Conservation (phyloP, 2,113 vertebrate genomes). For the Ceuthmochares aereus region DNA sequence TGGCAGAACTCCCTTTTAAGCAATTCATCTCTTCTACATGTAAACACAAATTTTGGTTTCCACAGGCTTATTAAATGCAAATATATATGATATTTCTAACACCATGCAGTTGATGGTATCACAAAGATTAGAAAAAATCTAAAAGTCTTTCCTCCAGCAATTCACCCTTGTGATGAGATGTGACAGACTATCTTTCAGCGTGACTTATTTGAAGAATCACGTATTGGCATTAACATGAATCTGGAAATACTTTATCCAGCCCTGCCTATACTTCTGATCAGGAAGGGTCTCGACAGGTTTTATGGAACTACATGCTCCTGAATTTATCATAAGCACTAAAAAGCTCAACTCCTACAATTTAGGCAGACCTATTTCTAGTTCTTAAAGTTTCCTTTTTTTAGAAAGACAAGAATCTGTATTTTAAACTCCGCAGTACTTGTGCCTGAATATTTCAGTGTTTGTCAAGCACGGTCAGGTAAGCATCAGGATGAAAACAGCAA, state of each 20-base stretch:
- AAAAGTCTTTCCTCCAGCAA: constrained; percentile 24
- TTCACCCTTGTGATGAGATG: neutral
- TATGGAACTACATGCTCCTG: neutral
- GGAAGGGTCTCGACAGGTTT: constrained; percentile 9
- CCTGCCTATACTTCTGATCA: neutral
- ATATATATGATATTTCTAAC: neutral
- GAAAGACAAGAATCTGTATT: neutral
- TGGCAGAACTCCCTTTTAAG: neutral
- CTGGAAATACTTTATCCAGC: neutral
- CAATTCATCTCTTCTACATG: neutral
- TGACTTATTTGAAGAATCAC: constrained; percentile 8
- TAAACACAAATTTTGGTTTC: constrained; percentile 23
- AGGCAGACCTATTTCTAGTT: neutral
- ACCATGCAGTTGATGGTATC: neutral
- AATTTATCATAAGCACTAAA: constrained; percentile 9
- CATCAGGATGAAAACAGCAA: neutral
- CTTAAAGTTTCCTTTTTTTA: neutral
- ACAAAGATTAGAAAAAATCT: constrained; percentile 5
- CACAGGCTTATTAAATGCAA: neutral
- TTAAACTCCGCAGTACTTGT: neutral
- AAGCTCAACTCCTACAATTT: neutral
- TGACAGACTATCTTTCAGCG: neutral
- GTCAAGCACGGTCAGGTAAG: neutral
- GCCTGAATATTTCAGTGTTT: neutral
- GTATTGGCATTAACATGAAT: neutral